Evolutionary conservation across 2,797 vertebrate genomes (phyloP), one percentile per base, ranked within the genome.

Genomic region (Anabacerthia variegaticeps): DNA sequence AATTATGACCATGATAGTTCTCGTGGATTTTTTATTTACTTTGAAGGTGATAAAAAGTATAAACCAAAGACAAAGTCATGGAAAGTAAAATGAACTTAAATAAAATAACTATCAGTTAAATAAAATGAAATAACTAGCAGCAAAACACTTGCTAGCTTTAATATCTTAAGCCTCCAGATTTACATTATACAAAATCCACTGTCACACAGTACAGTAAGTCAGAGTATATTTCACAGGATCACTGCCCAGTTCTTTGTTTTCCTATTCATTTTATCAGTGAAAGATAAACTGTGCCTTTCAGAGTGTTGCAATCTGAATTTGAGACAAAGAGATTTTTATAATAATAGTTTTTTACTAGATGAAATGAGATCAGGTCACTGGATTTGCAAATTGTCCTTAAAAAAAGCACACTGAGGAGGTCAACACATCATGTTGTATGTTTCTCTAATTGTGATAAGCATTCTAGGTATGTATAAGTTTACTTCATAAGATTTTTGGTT

Each of bases 231-330:
- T 91, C 21, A 82, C 39, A 43, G 69, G 74, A 89, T 90, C 92
- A 65, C 67, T 85, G 63, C 80, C 51, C 17, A 84, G 37, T 72
- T 92, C 67, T 92, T 88, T 92, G 68, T 82, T 66, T 96, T 92
- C 74, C 83, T 68, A 61, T 90, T 83, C 89, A 86, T 37, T 95
- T 94, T 95, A 91, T 92, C 85, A 83, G 28, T 54, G 72, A 83
- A 85, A 93, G 76, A 69, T 72, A 26, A 92, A 87, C 54, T 63
- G 21, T 55, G 27, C 76, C 58, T 91, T 92, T 75, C 10, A 88
- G 23, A 18, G 56, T 62, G 36, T 27, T 92, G 63, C 77, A 94
- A 91, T 89, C 28, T 51, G 51, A 80, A 84, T 92, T 91, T 92
- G 55, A 92, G 68, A 82, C 21, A 69, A 93, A 37, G 4, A 79